These are phyloP conservation scores for Neosalanx taihuensis DNA, from an alignment of 2,797 vertebrate species.

Conservation along the genomic window DNA sequence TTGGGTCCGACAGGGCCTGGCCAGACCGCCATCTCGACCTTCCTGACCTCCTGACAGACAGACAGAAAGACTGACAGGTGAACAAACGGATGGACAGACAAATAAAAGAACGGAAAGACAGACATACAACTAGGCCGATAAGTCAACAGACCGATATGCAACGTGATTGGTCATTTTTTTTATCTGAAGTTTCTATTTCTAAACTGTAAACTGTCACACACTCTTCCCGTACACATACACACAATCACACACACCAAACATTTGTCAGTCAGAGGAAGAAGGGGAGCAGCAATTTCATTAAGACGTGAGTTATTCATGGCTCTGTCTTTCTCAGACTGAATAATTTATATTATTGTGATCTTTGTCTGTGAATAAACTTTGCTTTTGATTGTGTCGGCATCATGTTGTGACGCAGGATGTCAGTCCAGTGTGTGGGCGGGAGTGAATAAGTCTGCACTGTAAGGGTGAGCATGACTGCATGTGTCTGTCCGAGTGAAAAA, in stretches of 20 bases:
- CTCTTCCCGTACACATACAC: not conserved
- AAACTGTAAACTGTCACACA: not conserved
- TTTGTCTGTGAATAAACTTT: constrained; percentile 59
- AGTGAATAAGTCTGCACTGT: not conserved
- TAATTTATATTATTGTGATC: constrained; percentile 67
- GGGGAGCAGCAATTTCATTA: constrained; percentile 50
- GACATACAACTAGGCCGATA: not conserved
- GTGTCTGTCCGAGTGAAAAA: constrained; percentile 9
- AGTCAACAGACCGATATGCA: constrained; percentile 2
- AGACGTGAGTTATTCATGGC: constrained; percentile 62
- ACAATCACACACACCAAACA: constrained; percentile 2
- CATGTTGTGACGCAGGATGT: constrained; percentile 55
- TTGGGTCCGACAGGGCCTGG: constrained; percentile 52
- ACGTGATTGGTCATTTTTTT: not conserved
- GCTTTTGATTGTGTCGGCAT: constrained; percentile 65
- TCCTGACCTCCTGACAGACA: constrained; percentile 67
- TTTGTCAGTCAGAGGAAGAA: constrained; percentile 31
- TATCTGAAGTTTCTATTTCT: too few relatives aligned
- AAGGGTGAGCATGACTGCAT: constrained; percentile 19
- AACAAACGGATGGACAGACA: not conserved
- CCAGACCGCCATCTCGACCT: constrained; percentile 81
- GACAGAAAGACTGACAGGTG: not conserved
- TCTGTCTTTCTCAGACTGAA: constrained; percentile 49
- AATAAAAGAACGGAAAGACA: not conserved
- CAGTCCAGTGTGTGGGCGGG: constrained; percentile 36